Evolutionary conservation across 1,140 invertebrate species (phyloP).

Genomic region (Ptiloglossa arizonensis): DNA sequence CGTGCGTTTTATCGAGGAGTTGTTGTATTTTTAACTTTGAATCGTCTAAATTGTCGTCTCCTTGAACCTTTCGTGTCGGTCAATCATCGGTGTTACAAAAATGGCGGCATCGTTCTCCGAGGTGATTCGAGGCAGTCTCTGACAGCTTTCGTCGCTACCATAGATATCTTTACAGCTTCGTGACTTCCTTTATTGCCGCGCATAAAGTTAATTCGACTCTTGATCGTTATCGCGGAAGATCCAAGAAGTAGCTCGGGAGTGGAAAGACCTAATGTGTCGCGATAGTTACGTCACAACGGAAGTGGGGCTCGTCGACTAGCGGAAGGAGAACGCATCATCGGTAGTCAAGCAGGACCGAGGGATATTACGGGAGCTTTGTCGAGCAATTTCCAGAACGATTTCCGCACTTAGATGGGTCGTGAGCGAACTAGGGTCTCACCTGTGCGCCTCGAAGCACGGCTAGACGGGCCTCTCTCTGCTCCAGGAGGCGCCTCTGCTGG

Average conservation of each 20-base stretch:
- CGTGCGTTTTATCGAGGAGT: too few relatives aligned
- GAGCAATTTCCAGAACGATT: slow-evolving; percentile 47
- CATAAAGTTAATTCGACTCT: too few relatives aligned
- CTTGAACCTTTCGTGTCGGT: too few relatives aligned
- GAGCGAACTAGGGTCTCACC: slow-evolving; percentile 70
- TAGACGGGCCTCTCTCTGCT: slow-evolving; percentile 93
- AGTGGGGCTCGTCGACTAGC: slow-evolving; percentile 4
- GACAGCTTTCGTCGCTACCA: too few relatives aligned
- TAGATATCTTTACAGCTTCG: too few relatives aligned
- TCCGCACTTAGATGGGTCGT: slow-evolving; percentile 23
- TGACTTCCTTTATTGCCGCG: too few relatives aligned
- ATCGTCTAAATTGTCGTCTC: too few relatives aligned
- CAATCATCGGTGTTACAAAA: too few relatives aligned
- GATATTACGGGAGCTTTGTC: slow-evolving; percentile 52
- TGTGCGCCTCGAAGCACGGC: slow-evolving; percentile 86
- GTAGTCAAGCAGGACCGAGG: slow-evolving; percentile 44
- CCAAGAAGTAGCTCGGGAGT: not conserved
- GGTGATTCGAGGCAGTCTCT: too few relatives aligned
- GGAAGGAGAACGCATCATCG: slow-evolving; percentile 55
- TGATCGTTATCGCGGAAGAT: too few relatives aligned
- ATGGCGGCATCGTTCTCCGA: too few relatives aligned
- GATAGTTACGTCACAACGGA: not conserved
- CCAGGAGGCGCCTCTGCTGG: slow-evolving; percentile 95
- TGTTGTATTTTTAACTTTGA: too few relatives aligned
- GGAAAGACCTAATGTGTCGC: not conserved